A percentile compares a stretch with the other conserved stretches of the same genome.
These are phyloP conservation scores for Standfussiana lucernea DNA, from an alignment of 2,888 invertebrate genomes.

Conservation along the genomic window DNA sequence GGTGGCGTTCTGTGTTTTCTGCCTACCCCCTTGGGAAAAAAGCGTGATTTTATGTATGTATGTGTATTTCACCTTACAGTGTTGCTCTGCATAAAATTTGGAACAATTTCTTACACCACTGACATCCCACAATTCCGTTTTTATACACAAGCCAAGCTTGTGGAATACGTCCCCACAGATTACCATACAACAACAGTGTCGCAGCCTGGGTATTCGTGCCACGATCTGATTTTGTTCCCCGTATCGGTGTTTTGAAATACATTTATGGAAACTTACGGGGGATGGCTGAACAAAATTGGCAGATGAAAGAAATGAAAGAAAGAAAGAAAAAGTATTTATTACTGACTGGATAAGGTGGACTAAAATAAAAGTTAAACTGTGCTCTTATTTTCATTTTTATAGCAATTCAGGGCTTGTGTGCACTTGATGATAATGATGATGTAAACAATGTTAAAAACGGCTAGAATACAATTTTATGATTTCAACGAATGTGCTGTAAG, in stretches of 20 bases:
- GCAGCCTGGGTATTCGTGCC: constrained; percentile 58
- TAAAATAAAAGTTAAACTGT: neutral
- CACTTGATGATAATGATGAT: neutral
- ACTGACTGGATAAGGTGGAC: neutral
- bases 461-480: neutral
- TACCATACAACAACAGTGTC: constrained; percentile 63
- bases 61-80: neutral
- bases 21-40: no score
- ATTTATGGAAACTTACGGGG: constrained; percentile 22
- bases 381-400: neutral
- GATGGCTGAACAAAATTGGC: constrained; percentile 17
- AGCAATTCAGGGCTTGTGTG: neutral
- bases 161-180: constrained; percentile 63
- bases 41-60: neutral
- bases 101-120: neutral
- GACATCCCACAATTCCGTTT: constrained; percentile 13
- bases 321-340: no score
- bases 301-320: no score
- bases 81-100: neutral
- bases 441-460: neutral
- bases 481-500: neutral
- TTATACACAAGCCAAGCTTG: neutral
- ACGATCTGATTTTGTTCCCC: constrained; percentile 63
- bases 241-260: constrained; percentile 60
- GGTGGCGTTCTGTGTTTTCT: no score